Evolutionary conservation across 2,113 vertebrate species (phyloP), one percentile per base, ranked within the genome.

Genomic region (Cathartes aura): DNA sequence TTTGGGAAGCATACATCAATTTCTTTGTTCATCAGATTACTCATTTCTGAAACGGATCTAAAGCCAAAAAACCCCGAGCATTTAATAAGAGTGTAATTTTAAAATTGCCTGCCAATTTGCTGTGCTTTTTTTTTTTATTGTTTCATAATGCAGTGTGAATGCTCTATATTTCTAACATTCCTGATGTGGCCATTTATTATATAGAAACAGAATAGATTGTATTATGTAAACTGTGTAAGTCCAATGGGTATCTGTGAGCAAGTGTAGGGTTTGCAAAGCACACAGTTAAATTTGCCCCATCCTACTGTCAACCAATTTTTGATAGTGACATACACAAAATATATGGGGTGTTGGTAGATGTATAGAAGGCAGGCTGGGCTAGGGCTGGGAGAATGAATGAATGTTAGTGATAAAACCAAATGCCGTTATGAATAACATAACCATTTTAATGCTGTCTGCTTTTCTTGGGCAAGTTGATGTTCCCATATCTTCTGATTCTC

Each of bases 1-100:
- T 97, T 98, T 97, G 53, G 82, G 85, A 97, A 90, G 76, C 66
- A 97, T 98, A 64, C 80, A 96, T 98, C 97, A 97, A 36, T 79
- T 96, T 98, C 92, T 92, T 92, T 93, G 66, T 87, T 97, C 85
- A 96, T 96, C 85, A 97, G 87, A 90, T 87, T 95, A 88, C 89
- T 97, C 38, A 83, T 96, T 94, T 97, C 92, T 96, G 81, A 96
- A 90, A 76, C 17, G 38, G 30, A 53, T 67, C 60, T 38, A 34
- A 60, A 88, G 42, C 60, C 52, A 82, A 62, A 90, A 58, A 34
- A 8, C 10, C 62, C 56, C 9, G 6, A 50, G 32, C 70, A 9
- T 73, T 95, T 87, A 47, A 74, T 22, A 66, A 12, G 27, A 93
- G 30, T 27, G 24, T 38, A 45, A 82, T 73, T 91, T 87, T 82